A percentile compares a stretch with the other conserved stretches of the same genome.
These are phyloP conservation scores for Decapterus maruadsi DNA, from an alignment of 2,797 vertebrate species.

Conservation along the genomic window DNA sequence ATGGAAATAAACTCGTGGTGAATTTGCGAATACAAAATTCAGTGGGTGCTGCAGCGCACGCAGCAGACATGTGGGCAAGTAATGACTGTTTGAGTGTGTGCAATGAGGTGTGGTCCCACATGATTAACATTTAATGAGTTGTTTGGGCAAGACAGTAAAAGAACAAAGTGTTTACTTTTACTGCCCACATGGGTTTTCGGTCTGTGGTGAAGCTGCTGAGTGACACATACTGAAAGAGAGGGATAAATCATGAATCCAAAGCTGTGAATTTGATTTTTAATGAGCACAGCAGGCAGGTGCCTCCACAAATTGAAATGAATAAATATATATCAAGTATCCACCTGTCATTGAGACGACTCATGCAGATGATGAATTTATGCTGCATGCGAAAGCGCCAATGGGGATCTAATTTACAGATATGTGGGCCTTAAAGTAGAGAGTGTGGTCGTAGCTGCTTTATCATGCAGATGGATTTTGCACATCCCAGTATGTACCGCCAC, in stretches of 20 bases:
- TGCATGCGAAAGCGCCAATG: conserved; percentile 7
- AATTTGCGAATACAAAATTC: conserved; percentile 45
- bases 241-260: conserved; percentile 33
- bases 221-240: conserved; percentile 5
- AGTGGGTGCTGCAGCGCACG: conserved; percentile 8
- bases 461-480: conserved; percentile 52
- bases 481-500: conserved; percentile 13
- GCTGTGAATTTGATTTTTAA: conserved; percentile 49
- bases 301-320: conserved; percentile 39
- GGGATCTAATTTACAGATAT: conserved; percentile 51
- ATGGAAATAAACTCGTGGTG: conserved; percentile 48
- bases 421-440: conserved; percentile 39
- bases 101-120: conserved; percentile 61
- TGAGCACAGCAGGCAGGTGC: conserved; percentile 51
- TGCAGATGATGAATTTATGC: conserved; percentile 43
- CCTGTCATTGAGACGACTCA: conserved; percentile 44
- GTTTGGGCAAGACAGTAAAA: conserved; percentile 54
- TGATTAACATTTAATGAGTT: conserved; percentile 69
- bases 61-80: conserved; percentile 31
- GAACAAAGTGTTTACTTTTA: conserved; percentile 58
- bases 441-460: conserved; percentile 41
- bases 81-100: conserved; percentile 50
- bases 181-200: conserved; percentile 6
- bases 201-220: conserved; percentile 2
- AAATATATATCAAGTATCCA: conserved; percentile 33